Conservation (phyloP, 2,888 invertebrate species). For the Choristoneura rosaceana region DNA sequence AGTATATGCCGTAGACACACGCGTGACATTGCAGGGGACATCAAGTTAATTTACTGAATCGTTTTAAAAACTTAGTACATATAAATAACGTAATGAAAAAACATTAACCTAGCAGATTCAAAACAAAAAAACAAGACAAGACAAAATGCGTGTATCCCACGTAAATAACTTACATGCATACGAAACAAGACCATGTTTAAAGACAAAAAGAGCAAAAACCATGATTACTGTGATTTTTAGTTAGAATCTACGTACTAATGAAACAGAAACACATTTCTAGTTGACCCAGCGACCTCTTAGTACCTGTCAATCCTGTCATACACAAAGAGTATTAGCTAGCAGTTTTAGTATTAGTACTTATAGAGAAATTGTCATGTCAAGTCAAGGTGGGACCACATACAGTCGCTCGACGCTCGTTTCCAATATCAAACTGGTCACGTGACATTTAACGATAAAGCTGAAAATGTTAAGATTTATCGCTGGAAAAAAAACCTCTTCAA, state of each 20-base stretch:
- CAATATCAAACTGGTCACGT: too few species aligned
- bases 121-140: constrained; percentile 6
- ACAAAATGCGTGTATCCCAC: constrained; percentile 38
- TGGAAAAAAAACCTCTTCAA: too few species aligned
- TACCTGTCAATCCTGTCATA: constrained; percentile 43
- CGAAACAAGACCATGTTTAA: constrained; percentile 64
- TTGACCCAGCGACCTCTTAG: constrained; percentile 72
- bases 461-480: too few species aligned
- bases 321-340: too few species aligned
- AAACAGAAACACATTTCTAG: constrained; percentile 62
- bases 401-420: too few species aligned
- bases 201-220: constrained; percentile 78
- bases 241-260: constrained; percentile 59
- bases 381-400: too few species aligned
- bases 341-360: too few species aligned
- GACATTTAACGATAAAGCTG: too few species aligned
- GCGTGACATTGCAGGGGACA: neutral
- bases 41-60: neutral
- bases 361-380: too few species aligned
- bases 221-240: constrained; percentile 57
- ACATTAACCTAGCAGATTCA: constrained; percentile 20
- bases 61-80: neutral
- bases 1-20: neutral
- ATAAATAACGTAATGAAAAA: neutral
- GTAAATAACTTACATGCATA: constrained; percentile 69